Evolutionary conservation across 2,888 invertebrate species (phyloP), one percentile per base, ranked within the genome.

Genomic region (Maniola hyperantus): DNA sequence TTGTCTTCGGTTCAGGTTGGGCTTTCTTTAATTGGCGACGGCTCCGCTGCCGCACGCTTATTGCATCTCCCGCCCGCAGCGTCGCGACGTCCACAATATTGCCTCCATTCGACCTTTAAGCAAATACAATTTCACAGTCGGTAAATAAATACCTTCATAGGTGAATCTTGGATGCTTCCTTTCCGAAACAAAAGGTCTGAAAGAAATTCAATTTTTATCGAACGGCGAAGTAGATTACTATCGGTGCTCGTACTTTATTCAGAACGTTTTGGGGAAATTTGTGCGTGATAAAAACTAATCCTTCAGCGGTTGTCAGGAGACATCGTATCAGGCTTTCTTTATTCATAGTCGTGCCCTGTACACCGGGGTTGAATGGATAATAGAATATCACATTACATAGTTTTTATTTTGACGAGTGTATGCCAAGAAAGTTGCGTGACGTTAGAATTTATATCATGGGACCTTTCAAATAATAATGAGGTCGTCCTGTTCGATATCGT

Each of bases 1-100:
- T 92, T 92, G 91, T 91, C 92, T 93, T 91, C 93, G 88, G 92
- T 92, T 93, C 93, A 93, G 83, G n/a, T n/a, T 93, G 92, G 90
- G 92, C 91, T 93, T 93, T 92, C 93, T 93, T 93, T 92, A 92
- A 93, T 93, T 92, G 92, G 90, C 91, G 91, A 90, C 87, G 90
- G 90, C 87, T 82, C 81, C 85, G 85, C 88, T 88, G 86, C 86
- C 91, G 88, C 88, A 84, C 87, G 87, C 88, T 91, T 91, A 91
- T 92, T 91, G 91, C 91, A 88, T 87, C 90, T 86, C 85, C 85
- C 83, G 83, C 85, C 89, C 84, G 86, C 85, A 86, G 84, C 89
- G 88, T 81, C 85, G 85, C 88, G 84, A 85, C 89, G 89, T 85
- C 89, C 89, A 85, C 89, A 87, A 88, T 92, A 92, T 92, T 92